phyloP scores from a whole-genome alignment of 2,888 invertebrate species.

The Amphipyra tragopoginis region DNA sequence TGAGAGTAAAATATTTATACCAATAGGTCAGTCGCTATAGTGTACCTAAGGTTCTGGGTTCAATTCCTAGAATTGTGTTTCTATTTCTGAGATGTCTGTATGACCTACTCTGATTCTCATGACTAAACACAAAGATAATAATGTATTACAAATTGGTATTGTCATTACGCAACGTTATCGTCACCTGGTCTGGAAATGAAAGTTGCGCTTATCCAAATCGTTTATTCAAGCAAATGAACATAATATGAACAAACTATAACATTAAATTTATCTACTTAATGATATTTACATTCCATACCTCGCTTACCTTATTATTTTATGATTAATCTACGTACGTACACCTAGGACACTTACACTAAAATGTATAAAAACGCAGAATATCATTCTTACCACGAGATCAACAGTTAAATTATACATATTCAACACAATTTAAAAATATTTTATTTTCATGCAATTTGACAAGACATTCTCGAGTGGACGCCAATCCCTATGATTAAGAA shows the following conservation, averaged over 20 bases:
- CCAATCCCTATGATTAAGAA: constrained; percentile 49
- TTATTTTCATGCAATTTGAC: constrained; percentile 49
- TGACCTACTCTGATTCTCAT: constrained; percentile 51
- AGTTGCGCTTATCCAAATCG: constrained; percentile 86
- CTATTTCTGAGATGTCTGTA: constrained; percentile 23
- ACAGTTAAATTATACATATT: constrained; percentile 61
- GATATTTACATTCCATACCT: constrained; percentile 89
- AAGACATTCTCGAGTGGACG: constrained; percentile 46
- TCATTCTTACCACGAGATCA: constrained; percentile 65
- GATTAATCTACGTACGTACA: constrained; percentile 82
- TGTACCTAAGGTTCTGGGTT: constrained; percentile 22
- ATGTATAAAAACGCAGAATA: constrained; percentile 81
- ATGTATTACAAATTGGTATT: constrained; percentile 46
- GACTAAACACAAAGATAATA: constrained; percentile 45
- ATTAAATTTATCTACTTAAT: constrained; percentile 90
- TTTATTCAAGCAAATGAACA: constrained; percentile 90
- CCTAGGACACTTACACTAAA: constrained; percentile 81
- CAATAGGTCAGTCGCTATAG: background rate
- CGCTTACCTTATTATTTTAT: constrained; percentile 79
- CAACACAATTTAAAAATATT: constrained; percentile 64
- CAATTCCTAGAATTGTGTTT: constrained; percentile 30
- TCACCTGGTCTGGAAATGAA: constrained; percentile 65
- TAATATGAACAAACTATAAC: constrained; percentile 90
- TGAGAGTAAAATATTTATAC: too few relatives aligned
- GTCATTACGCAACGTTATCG: constrained; percentile 53